Conservation (phyloP, 2,113 vertebrate species). For the Bolborhynchus lineola region DNA sequence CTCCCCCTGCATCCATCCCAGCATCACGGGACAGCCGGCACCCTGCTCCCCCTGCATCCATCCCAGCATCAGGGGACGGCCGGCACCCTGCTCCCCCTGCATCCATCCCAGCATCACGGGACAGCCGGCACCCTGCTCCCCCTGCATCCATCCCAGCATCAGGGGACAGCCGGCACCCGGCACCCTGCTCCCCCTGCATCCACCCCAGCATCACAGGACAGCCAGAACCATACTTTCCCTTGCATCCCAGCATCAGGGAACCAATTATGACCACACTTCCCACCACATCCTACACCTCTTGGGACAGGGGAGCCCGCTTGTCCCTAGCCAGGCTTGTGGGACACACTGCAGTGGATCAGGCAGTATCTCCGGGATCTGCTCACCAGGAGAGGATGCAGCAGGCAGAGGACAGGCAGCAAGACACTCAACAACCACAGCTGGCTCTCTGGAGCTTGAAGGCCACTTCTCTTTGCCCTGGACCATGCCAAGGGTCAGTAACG, state of each 20-base stretch:
- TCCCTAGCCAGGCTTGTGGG: fast-evolving
- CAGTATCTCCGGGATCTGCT: background rate
- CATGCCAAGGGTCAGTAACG: fast-evolving
- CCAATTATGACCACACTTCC: background rate
- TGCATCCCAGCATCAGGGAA: background rate
- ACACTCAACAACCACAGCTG: background rate
- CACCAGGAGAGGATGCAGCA: background rate
- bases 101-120: background rate
- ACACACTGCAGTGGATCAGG: background rate
- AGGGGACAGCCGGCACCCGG: fast-evolving
- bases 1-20: too few species aligned
- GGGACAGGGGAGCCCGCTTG: fast-evolving
- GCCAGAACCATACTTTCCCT: too few species aligned
- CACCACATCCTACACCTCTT: fast-evolving
- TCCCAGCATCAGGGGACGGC: fast-evolving
- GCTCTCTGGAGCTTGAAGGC: background rate
- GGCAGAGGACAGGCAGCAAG: background rate
- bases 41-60: background rate
- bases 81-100: fast-evolving
- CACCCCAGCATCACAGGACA: background rate
- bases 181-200: fast-evolving
- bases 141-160: background rate
- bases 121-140: background rate
- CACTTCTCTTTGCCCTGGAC: fast-evolving
- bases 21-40: background rate